Base-by-base conservation (phyloP, 2,888 invertebrate species). In the Drosophila tanythrix region DNA sequence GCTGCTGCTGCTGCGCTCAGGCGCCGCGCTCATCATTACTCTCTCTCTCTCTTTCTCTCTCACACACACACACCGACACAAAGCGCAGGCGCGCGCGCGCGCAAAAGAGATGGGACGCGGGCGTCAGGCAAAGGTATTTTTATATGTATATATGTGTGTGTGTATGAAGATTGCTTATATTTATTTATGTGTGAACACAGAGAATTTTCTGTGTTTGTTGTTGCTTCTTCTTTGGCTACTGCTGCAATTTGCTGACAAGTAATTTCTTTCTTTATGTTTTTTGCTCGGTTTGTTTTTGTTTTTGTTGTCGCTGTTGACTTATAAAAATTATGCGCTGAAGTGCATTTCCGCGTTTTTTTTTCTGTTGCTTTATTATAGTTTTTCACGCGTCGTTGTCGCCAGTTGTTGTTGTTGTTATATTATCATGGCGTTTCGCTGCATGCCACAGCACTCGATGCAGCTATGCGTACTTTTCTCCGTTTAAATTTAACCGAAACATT, bases 321-420 rank as follows among this genome's bases (percentile, higher is more conserved):
- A 83, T 75, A 86, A 70, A 83, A 88, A 84, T 86, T 86, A 89
- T 85, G 82, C 88, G 89, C 88, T 85, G 82, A 85, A 85, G 84
- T 89, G 85, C 85, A 87, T 86, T 85, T 88, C 85, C 85, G 85
- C 88, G 72, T 85, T 81, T 82, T 60, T 60, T 40, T 61, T 57
- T 74, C 50, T 68, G 53, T 52, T 68, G 35, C 66, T 64, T 76
- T 70, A 69, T 62, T 71, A 46, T 25, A 46, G 46, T 74, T 70
- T 57, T 81, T 84, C 76, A 76, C 76, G 76, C 78, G 79, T 79
- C 74, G 82, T 71, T 73, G 73, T 79, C 66, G 68, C 71, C 64
- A 64, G 60, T 70, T 67, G 51, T 58, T 61, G 46, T 62, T 64
- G 46, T 58, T 60, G 46, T 66, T 64, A 62, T 65, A 70, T 81